These are phyloP conservation scores for Pachyuromys duprasi DNA, from an alignment of 2,797 vertebrate genomes.

Conservation along the genomic window DNA sequence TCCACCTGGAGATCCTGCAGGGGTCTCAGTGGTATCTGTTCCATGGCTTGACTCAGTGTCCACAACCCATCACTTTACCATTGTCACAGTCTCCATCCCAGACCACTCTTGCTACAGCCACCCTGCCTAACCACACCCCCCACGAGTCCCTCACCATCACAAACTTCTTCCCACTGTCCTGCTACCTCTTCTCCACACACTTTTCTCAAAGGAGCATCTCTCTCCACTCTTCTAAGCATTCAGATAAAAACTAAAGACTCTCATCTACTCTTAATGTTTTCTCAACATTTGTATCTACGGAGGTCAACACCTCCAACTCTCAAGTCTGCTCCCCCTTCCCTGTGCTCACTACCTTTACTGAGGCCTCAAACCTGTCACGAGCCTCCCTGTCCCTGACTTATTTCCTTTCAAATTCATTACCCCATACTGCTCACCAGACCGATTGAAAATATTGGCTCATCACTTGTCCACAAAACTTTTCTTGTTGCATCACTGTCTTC, in stretches of 20 bases:
- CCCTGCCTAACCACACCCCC: not conserved
- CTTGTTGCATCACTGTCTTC: not conserved
- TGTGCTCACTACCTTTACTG: not conserved
- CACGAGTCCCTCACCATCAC: not conserved
- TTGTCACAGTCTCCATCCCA: not conserved
- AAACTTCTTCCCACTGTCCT: not conserved
- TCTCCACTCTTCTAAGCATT: not conserved
- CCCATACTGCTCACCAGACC: not conserved
- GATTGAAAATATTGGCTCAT: constrained; percentile 4
- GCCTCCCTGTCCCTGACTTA: not conserved
- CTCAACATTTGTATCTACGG: not conserved
- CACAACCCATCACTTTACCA: not conserved
- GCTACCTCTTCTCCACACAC: not conserved
- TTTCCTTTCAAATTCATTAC: not conserved
- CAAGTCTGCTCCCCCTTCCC: not conserved
- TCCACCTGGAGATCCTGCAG: not conserved
- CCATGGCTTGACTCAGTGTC: too few relatives aligned
- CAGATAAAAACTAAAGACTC: not conserved
- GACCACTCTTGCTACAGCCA: not conserved
- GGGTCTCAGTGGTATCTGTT: not conserved
- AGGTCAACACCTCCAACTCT: not conserved
- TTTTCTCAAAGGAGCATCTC: not conserved
- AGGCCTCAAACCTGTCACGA: not conserved
- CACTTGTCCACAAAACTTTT: not conserved
- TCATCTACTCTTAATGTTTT: not conserved